Evolutionary conservation across 2,113 vertebrate genomes (phyloP), one percentile per base, ranked within the genome.

Genomic region (Manacus vitellinus): DNA sequence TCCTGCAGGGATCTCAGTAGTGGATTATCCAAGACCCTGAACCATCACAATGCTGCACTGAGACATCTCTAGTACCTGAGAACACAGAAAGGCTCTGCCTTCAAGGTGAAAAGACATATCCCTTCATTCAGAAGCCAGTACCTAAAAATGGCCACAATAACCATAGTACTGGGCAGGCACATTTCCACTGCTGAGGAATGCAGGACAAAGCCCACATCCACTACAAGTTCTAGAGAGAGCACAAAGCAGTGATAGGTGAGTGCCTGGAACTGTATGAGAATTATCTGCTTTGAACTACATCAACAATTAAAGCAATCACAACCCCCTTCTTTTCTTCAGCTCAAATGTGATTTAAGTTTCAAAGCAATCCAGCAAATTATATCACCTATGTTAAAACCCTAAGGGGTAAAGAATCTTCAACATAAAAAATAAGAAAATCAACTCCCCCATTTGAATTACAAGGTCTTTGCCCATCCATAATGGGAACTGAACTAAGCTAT

Each of bases 401-500:
- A 23, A 30, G 9, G 6, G 51, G 10, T 12, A 56, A 94, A 19
- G 7, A 61, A 35, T 30, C 25, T 49, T 28, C 14, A 70, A 22
- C 10, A 58, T 7, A 31, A 44, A 56, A 84, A 44, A 46, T 24
- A 10, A 55, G 6, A 70, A 73, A 65, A 31, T 5, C 5, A 80
- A 33, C 37, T 58, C 37, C 12, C 61, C 4, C 19, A 14, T 33
- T 24, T 39, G 20, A 56, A 86, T 55, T 39, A 30, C 6, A n/a
- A 49, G 51, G 9, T 65, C 18, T 47, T 52, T 31, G 5, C 3
- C 10, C 14, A 56, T 13, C 37, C 22, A 39, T 35, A 68, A 68
- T 1, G 1, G 12, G 7, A 86, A 20, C 11, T 27, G 10, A 65
- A 35, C 7, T n/a, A 61, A 31, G 5, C 0, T 8, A 41, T 1